Evolutionary conservation across 2,888 invertebrate species (phyloP).

Genomic region (Venusia cambrica): DNA sequence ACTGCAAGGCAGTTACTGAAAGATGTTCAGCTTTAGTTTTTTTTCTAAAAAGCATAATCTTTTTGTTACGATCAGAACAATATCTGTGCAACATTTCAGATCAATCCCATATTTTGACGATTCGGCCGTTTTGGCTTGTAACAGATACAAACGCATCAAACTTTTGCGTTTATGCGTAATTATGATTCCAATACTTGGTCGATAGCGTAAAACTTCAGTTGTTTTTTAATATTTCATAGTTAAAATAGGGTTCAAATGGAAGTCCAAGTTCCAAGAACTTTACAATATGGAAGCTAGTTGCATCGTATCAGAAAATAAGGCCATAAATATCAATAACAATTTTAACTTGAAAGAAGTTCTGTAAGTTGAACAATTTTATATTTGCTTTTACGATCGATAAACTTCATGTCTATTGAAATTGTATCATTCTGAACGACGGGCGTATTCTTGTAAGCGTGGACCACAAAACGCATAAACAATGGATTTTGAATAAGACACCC

Average conservation of each 20-base stretch:
- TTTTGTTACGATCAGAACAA: too few species aligned
- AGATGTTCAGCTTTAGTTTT: too few species aligned
- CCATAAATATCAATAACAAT: slow-evolving; percentile 16
- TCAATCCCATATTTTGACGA: too few species aligned
- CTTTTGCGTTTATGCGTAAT: too few species aligned
- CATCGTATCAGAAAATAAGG: slow-evolving; percentile 12
- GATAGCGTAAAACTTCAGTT: too few species aligned
- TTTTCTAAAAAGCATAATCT: too few species aligned
- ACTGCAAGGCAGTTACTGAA: too few species aligned
- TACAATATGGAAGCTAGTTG: slow-evolving; percentile 9
- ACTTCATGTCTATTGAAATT: slow-evolving; percentile 21
- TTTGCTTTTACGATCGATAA: slow-evolving; percentile 23
- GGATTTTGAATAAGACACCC: slow-evolving; percentile 64
- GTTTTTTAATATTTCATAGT: too few species aligned
- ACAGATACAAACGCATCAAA: too few species aligned
- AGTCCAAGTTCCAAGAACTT: slow-evolving; percentile 8
- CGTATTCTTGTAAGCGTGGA: slow-evolving; percentile 54
- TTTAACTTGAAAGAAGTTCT: slow-evolving; percentile 13
- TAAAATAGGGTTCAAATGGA: slow-evolving; percentile 7
- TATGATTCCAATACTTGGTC: too few species aligned
- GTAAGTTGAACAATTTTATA: slow-evolving; percentile 14
- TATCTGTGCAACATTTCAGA: too few species aligned
- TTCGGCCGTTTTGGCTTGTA: too few species aligned
- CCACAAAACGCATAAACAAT: slow-evolving; percentile 59
- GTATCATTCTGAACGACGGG: slow-evolving; percentile 35